A percentile compares a stretch with the other conserved stretches of the same genome.
Conservation (phyloP, 1,140 invertebrate species). For the Hypsibius dujardini region DNA sequence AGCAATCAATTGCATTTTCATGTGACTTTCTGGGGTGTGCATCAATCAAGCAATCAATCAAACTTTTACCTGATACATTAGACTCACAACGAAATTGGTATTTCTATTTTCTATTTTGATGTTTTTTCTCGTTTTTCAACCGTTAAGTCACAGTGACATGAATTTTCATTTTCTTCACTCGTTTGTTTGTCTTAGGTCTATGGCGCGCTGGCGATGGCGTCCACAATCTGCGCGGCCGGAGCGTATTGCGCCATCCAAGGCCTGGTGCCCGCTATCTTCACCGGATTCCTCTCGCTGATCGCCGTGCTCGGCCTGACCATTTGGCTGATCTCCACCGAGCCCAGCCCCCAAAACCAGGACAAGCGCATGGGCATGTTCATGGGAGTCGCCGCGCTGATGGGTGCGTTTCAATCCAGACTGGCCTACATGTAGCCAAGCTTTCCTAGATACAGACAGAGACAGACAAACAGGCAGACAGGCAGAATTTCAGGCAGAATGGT, state of each 20-base stretch:
- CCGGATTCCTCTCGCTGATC: constrained; percentile 18
- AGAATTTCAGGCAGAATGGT: too few species aligned
- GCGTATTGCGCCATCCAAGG: constrained; percentile 16
- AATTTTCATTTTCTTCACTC: too few species aligned
- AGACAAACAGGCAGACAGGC: too few species aligned
- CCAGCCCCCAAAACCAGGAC: constrained; percentile 13
- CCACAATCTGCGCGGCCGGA: not conserved
- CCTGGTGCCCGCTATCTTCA: constrained; percentile 19
- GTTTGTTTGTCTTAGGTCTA: too few species aligned
- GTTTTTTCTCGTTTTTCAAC: too few species aligned
- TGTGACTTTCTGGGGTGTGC: too few species aligned
- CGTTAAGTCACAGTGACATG: too few species aligned
- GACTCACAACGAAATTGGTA: too few species aligned
- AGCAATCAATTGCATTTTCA: too few species aligned
- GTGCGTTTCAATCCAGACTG: not conserved
- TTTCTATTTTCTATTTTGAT: too few species aligned
- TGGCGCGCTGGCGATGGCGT: constrained; percentile 8
- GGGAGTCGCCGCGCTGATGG: constrained; percentile 11
- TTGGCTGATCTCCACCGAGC: constrained; percentile 17
- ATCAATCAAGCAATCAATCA: too few species aligned
- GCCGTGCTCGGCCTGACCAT: constrained; percentile 16
- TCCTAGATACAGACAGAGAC: not conserved
- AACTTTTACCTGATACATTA: too few species aligned
- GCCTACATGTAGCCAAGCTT: not conserved
- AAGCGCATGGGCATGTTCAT: constrained; percentile 12